phyloP scores from a whole-genome alignment of 37 sponge, comb jelly and placozoan species.

The Ephydatia muelleri region DNA sequence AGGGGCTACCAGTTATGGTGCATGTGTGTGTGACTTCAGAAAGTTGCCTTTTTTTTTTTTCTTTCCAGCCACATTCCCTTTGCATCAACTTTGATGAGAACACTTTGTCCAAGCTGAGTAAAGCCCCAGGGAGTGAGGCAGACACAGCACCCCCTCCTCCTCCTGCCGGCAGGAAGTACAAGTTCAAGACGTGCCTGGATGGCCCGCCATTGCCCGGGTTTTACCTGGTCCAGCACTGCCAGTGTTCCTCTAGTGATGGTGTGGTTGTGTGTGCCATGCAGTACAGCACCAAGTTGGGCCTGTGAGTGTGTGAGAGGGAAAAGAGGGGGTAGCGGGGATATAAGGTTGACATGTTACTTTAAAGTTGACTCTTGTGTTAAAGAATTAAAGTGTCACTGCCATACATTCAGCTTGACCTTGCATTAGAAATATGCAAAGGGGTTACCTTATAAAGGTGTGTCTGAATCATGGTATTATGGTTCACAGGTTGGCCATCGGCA shows the following conservation, averaged over 20 bases:
- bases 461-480: no score
- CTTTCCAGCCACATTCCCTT: neutral
- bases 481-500: conserved; percentile 48
- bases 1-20: no score
- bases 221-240: conserved; percentile 34
- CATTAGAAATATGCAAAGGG: no score
- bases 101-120: conserved; percentile 6
- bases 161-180: neutral
- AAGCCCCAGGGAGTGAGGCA: neutral
- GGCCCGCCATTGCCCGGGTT: conserved; percentile 22
- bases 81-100: conserved; percentile 35
- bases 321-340: no score
- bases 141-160: neutral
- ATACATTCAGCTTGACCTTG: no score
- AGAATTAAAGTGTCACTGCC: no score
- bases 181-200: neutral
- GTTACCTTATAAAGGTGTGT: no score
- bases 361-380: no score
- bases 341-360: no score
- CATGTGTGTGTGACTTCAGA: no score
- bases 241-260: neutral
- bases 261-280: conserved; percentile 8
- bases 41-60: neutral
- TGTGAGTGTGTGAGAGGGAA: conserved; percentile 18
- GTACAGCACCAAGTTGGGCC: conserved; percentile 31